Evolutionary conservation across 2,888 invertebrate species (phyloP), one percentile per base, ranked within the genome.

Genomic region (Boloria selene): DNA sequence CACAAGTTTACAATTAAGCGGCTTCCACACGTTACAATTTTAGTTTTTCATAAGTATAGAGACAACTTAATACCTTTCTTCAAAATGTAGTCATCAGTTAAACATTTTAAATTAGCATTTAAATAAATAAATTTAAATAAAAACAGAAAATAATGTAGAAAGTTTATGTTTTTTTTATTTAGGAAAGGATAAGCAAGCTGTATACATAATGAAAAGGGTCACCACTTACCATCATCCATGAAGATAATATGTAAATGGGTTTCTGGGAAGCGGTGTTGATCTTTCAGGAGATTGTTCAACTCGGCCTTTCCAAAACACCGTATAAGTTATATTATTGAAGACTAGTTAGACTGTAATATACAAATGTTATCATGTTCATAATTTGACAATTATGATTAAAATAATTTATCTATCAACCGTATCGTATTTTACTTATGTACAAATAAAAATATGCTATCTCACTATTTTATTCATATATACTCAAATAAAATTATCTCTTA

Each of bases 71-170:
- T 38, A 38, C 3, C n/a, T 2, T 10, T 4, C n/a, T 18, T 22
- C 22, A 22, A 10, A 44, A 44, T 45, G 7, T 44, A 42, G 17
- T 18, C 3, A 22, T 4, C n/a, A 7, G 22, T 18, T 13, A 56
- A 56, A 14, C 16, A 44, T n/a, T 18, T 18, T 13, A 4, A 56
- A 44, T 56, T 56, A 22, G 45, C 45, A 45, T 56, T 45, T 56
- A 22, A 45, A 56, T 56, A 22, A 22, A 56, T 56, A 22, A 22
- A 45, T 56, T 45, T 56, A 22, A 45, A 56, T 56, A 22, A 22
- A 17, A 18, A 6, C 38, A 0, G 38, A 13, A 42, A 0, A 44
- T 56, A n/a, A 45, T 44, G 18, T 56, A n/a, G 55, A 56, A 38
- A 38, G 31, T 38, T 38, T 10, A 18, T 55, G 18, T 55, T 42